These are phyloP conservation scores for Columba guinea DNA, from an alignment of 2,797 vertebrate species.

Conservation along the genomic window DNA sequence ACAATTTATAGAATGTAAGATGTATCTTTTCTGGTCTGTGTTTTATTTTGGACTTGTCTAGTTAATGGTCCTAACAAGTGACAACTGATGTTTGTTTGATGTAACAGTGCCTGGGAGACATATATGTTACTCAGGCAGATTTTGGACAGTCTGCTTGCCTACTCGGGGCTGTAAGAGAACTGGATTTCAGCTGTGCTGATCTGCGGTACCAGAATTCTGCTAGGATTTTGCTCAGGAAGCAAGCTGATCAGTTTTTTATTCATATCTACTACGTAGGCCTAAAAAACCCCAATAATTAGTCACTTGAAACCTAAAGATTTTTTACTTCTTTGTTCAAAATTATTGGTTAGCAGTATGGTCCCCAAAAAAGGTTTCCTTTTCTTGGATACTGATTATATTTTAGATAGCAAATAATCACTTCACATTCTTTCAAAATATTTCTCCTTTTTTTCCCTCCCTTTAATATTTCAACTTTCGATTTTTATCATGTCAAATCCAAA, in stretches of 20 bases:
- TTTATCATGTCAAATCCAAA: not conserved
- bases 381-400: not conserved
- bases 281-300: not conserved
- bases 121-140: not conserved
- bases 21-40: constrained; percentile 82
- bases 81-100: constrained; percentile 82
- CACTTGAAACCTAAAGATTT: not conserved
- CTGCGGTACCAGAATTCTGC: not conserved
- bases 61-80: constrained; percentile 85
- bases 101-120: constrained; percentile 35
- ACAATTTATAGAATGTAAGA: constrained; percentile 88
- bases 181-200: not conserved
- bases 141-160: not conserved
- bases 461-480: not conserved
- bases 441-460: not conserved
- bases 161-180: not conserved
- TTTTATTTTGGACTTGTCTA: constrained; percentile 80
- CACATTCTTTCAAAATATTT: not conserved
- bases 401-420: not conserved
- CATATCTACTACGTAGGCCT: not conserved
- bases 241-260: not conserved
- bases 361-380: not conserved
- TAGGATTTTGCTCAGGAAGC: not conserved
- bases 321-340: not conserved
- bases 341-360: not conserved